Conservation (phyloP, 2,888 invertebrate species). For the Rotaria sp. region DNA sequence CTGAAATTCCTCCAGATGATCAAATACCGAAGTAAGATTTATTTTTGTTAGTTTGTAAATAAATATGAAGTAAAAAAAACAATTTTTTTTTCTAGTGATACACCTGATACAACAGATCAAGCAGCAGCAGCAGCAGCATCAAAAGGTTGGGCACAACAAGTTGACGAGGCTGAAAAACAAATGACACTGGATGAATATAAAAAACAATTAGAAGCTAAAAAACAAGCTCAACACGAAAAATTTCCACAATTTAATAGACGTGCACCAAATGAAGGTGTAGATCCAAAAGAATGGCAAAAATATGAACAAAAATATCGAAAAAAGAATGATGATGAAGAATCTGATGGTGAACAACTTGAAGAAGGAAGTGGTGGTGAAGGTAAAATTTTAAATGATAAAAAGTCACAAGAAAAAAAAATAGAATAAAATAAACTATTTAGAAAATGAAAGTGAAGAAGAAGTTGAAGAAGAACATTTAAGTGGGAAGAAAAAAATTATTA, state of each 20-base stretch:
- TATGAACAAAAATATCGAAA: not conserved
- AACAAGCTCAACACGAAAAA: not conserved
- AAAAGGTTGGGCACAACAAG: conserved; percentile 29
- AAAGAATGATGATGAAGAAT: conserved; percentile 33
- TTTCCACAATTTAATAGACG: conserved; percentile 34
- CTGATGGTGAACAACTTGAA: not conserved
- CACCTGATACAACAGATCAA: conserved; percentile 18
- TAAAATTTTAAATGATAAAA: not conserved
- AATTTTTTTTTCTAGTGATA: not conserved
- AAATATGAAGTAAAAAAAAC: not conserved
- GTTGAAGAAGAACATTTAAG: conserved; percentile 28
- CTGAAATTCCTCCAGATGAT: not conserved
- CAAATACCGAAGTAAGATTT: not conserved
- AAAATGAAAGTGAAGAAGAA: conserved; percentile 35
- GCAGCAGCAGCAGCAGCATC: not conserved
- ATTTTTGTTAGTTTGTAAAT: no score
- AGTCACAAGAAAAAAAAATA: not conserved
- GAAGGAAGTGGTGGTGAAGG: conserved; percentile 31
- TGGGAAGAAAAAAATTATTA: conserved; percentile 14
- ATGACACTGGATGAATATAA: conserved; percentile 39
- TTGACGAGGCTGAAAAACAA: not conserved
- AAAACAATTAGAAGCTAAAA: conserved; percentile 30
- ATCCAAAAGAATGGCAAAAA: conserved; percentile 28
- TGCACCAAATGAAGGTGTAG: conserved; percentile 36
- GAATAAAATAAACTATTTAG: not conserved